Conservation (phyloP, 2,888 invertebrate species). For the Callosobruchus maculatus region DNA sequence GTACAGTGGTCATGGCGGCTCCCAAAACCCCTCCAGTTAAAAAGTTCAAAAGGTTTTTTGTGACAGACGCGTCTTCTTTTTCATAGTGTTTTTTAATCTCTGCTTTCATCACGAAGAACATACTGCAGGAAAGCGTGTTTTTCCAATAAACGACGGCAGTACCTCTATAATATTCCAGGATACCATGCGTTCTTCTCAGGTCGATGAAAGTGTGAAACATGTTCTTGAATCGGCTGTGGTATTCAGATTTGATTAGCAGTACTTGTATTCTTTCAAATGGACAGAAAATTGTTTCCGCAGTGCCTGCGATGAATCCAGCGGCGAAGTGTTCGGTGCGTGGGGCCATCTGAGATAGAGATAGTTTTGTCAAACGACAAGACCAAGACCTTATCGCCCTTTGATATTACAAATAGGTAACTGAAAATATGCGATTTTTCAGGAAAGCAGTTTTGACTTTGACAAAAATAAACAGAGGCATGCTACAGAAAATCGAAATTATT, state of each 20-base stretch:
- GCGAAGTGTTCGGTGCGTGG: background rate
- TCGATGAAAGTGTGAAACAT: slow-evolving; percentile 17
- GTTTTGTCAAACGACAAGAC: background rate
- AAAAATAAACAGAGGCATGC: too few species aligned
- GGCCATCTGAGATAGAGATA: background rate
- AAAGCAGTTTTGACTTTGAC: too few species aligned
- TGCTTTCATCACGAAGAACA: slow-evolving; percentile 20
- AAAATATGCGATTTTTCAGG: too few species aligned
- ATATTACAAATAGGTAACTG: too few species aligned
- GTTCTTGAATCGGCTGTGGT: slow-evolving; percentile 21
- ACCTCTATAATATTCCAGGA: slow-evolving; percentile 26
- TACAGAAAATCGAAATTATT: too few species aligned
- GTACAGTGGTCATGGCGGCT: slow-evolving; percentile 17
- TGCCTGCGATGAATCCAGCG: slow-evolving; percentile 17
- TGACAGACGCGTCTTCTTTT: too few species aligned
- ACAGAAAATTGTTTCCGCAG: slow-evolving; percentile 20
- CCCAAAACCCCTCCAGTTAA: slow-evolving; percentile 20
- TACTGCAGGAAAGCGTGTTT: slow-evolving; percentile 16
- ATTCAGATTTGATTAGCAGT: slow-evolving; percentile 18
- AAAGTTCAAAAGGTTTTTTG: slow-evolving; percentile 14
- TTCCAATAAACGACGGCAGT: slow-evolving; percentile 18
- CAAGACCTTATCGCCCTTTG: too few species aligned
- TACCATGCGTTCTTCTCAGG: slow-evolving; percentile 16
- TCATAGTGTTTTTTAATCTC: slow-evolving; percentile 1
- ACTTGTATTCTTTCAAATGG: slow-evolving; percentile 27